Evolutionary conservation across 2,797 vertebrate genomes (phyloP), one percentile per base, ranked within the genome.

Genomic region (Sebastes hopkinsi): DNA sequence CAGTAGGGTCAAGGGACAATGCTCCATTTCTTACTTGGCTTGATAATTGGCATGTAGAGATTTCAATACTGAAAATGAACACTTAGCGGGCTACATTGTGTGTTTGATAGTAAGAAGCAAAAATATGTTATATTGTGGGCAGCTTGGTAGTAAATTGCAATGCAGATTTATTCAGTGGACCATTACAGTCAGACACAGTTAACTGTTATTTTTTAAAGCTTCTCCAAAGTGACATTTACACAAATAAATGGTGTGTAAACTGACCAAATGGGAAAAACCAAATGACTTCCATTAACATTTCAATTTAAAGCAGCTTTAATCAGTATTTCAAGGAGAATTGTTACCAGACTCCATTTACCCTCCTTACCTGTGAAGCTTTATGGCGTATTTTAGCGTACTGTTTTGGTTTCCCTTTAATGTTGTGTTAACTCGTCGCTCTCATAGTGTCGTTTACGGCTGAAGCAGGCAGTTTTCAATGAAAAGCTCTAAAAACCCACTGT

Each of bases 21-120:
- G 38, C 11, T 16, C 69, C n/a, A 74, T 60, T 76, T 89, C 72
- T 79, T 79, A 46, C 72, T 77, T 30, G 27, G 55, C 58, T 65
- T 23, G 29, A 77, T 79, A 46, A 70, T 75, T 30, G 23, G 55
- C 58, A 67, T 23, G 32, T 59, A 67, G 73, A 52, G 50, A 59
- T 30, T 72, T 18, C 59, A 67, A 74, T 27, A 18, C 27, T 54
- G 54, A 78, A 71, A 64, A 16, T 42, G 2, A 81, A 61, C 72
- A 61, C 29, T 25, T 29, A 12, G 23, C 72, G 38, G 8, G 62
- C 8, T 27, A 25, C 56, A 60, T 11, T 52, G 46, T 76, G 27
- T 50, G 6, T 59, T 42, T 73, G 13, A 72, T 23, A 55, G 69
- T 27, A 52, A 77, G 61, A 60, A 22, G 25, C n/a, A 79, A 38